phyloP scores from a whole-genome alignment of 1,140 invertebrate genomes.

The Drosophila suzukii region DNA sequence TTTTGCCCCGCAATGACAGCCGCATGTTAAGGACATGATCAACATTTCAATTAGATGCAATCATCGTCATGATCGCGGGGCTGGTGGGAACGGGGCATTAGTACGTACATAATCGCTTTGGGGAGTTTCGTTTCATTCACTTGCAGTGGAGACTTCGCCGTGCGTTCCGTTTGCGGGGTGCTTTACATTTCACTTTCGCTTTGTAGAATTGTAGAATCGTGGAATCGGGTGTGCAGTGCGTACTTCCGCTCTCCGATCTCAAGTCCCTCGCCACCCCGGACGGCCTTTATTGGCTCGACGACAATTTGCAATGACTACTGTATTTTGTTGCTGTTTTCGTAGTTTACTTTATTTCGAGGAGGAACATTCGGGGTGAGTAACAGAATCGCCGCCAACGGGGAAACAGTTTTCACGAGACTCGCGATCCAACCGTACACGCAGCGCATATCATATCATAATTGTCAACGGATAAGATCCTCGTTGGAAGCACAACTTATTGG shows the following conservation, averaged over 20 bases:
- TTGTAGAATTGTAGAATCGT: slow-evolving; percentile 55
- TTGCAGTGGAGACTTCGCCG: slow-evolving; percentile 46
- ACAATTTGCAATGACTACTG: slow-evolving; percentile 76
- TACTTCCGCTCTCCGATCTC: slow-evolving; percentile 67
- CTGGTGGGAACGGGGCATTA: background rate
- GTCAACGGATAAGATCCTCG: slow-evolving; percentile 1
- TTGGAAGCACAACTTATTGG: background rate
- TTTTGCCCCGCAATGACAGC: slow-evolving; percentile 47
- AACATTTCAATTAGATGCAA: slow-evolving; percentile 80
- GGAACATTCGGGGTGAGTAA: slow-evolving; percentile 68
- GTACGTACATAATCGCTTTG: slow-evolving; percentile 9
- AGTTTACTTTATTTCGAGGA: slow-evolving; percentile 55
- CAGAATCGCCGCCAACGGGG: slow-evolving; percentile 58
- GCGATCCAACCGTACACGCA: slow-evolving; percentile 66
- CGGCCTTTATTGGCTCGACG: slow-evolving; percentile 77
- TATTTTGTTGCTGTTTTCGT: slow-evolving; percentile 54
- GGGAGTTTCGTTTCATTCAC: slow-evolving; percentile 44
- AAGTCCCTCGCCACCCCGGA: slow-evolving; percentile 17
- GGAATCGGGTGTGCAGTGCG: slow-evolving; percentile 60
- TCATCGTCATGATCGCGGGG: slow-evolving; percentile 46
- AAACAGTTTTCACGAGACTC: slow-evolving; percentile 72
- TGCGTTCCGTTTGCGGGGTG: slow-evolving; percentile 6
- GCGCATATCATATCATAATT: slow-evolving; percentile 15
- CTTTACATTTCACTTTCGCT: slow-evolving; percentile 70
- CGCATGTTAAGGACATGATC: slow-evolving; percentile 76